Evolutionary conservation across 1,140 invertebrate species (phyloP), one percentile per base, ranked within the genome.

Genomic region (Ephestia elutella): DNA sequence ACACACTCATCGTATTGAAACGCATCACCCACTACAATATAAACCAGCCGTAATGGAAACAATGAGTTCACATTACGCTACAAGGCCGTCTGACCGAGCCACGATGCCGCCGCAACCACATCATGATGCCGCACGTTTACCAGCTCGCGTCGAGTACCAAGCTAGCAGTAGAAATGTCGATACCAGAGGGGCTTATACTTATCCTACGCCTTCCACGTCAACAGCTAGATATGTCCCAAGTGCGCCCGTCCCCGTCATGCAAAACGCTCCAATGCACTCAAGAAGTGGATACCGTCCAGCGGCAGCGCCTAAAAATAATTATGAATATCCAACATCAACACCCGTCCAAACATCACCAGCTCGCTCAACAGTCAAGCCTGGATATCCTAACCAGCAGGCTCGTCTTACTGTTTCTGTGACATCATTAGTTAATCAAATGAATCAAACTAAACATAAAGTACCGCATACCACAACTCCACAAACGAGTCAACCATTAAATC

Each of bases 371-470:
- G 60, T 79, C 30, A 82, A 87, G 59, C 70, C 78, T 38, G 74
- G 77, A 19, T 83, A 82, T 70, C 73, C 81, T 49, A 84, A 71
- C 60, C 89, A 88, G 66, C 83, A 86, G 57, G 68, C 80, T 21
- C 73, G 86, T 21, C 82, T 86, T 83, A 90, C 89, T 11, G 87
- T 89, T 10, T 87, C 89, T 25, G 89, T 90, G 3, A 89, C 87
- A 3, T 78, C 83, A 18, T 57, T 90, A 53, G 87, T 89, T 20
- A 84, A 89, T 72, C 75, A 90, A 83, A 86, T 90, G 84, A 89
- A 88, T 65, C 78, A 84, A 66, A 75, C 74, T 19, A 70, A 78
- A 62, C 77, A 75, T 51, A 93, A 91, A 72, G 93, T 93, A 0
- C 94, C 94, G 0, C 70, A 95, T 38, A 93, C 62, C 21, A 51